Evolutionary conservation across 2,888 invertebrate species (phyloP).

Genomic region (Amiota mariae): DNA sequence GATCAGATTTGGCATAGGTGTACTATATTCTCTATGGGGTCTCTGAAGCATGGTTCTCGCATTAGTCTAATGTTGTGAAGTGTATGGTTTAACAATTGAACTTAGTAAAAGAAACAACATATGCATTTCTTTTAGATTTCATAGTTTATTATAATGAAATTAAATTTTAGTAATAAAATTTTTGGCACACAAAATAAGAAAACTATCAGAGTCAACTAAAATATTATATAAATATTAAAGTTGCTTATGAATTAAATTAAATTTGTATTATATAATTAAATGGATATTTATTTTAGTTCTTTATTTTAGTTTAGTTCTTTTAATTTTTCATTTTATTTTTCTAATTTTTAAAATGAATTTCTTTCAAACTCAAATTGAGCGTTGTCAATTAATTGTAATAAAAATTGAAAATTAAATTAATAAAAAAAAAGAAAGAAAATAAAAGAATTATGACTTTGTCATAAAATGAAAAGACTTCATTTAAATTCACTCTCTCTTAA

Average conservation of each 20-base stretch:
- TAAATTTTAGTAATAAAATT: neutral
- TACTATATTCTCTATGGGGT: too few species aligned
- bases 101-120: too few species aligned
- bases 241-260: too few species aligned
- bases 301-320: neutral
- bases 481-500: slow-evolving; percentile 42
- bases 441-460: neutral
- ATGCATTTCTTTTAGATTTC: too few species aligned
- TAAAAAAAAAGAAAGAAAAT: too few species aligned
- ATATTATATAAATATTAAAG: neutral
- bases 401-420: neutral
- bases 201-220: neutral
- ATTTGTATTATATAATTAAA: too few species aligned
- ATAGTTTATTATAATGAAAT: neutral
- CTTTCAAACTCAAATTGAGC: slow-evolving; percentile 68
- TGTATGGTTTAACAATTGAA: too few species aligned
- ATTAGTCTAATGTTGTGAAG: too few species aligned
- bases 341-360: slow-evolving; percentile 65
- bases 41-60: too few species aligned
- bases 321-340: slow-evolving; percentile 2
- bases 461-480: slow-evolving; percentile 37
- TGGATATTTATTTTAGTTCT: neutral
- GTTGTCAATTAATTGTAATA: slow-evolving; percentile 49
- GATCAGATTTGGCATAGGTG: too few species aligned
- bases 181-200: neutral